Evolutionary conservation across 2,888 invertebrate genomes (phyloP).

Genomic region (Melinopterus prodromus): DNA sequence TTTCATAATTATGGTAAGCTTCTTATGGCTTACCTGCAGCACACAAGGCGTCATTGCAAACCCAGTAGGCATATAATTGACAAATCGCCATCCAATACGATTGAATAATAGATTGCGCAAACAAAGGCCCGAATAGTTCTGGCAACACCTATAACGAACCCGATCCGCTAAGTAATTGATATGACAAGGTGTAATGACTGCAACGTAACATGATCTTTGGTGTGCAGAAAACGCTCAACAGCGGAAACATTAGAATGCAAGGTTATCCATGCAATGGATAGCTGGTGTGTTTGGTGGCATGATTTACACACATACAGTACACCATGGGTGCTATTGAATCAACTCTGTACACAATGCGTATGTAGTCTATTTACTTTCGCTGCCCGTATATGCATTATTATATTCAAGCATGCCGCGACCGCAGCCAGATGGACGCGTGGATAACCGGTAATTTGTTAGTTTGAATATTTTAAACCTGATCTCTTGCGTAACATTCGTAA

Average conservation of each 20-base stretch:
- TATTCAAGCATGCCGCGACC: too few relatives aligned
- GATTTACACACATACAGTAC: conserved; percentile 27
- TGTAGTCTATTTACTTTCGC: not conserved
- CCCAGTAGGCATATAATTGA: not conserved
- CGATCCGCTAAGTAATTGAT: not conserved
- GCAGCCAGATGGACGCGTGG: not conserved
- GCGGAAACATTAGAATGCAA: conserved; percentile 40
- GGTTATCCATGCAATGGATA: conserved; percentile 28
- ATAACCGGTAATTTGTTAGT: not conserved
- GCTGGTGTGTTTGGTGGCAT: conserved; percentile 19
- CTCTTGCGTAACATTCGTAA: not conserved
- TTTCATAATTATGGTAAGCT: too few relatives aligned
- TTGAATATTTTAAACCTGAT: not conserved
- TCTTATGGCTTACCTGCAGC: not conserved
- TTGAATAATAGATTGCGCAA: not conserved
- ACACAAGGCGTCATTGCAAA: not conserved
- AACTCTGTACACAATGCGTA: not conserved
- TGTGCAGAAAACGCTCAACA: not conserved
- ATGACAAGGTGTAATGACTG: conserved; percentile 4
- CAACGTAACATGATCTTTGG: not conserved
- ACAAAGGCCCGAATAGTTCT: not conserved
- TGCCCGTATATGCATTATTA: not conserved
- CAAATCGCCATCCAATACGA: not conserved
- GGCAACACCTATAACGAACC: not conserved
- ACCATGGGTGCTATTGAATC: not conserved